These are phyloP conservation scores for Nycticryphes semicollaris DNA, from an alignment of 2,113 vertebrate species.

Conservation along the genomic window DNA sequence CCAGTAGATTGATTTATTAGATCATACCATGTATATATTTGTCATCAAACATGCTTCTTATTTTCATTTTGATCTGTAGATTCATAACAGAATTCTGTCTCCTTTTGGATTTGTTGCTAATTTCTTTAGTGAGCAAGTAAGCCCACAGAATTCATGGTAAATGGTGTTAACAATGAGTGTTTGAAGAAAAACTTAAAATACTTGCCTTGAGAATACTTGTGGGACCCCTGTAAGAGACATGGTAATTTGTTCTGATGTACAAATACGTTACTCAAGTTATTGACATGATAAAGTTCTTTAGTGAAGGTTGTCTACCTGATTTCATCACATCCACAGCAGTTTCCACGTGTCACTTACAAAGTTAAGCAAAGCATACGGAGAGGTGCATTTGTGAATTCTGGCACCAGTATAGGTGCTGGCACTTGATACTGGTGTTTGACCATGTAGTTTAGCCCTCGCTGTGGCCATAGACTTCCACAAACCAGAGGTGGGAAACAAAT, in stretches of 20 bases:
- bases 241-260: not conserved
- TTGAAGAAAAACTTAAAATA: not conserved
- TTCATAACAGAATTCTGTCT: not conserved
- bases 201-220: not conserved
- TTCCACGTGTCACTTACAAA: not conserved
- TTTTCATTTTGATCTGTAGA: not conserved
- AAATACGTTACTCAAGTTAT: not conserved
- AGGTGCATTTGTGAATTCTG: not conserved
- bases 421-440: not conserved
- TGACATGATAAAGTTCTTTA: not conserved
- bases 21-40: not conserved
- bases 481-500: not conserved
- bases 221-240: not conserved
- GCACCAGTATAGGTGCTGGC: not conserved
- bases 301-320: not conserved
- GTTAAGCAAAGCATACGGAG: accelerated
- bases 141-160: not conserved
- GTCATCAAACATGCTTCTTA: not conserved
- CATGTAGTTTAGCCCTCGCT: not conserved
- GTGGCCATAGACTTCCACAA: not conserved
- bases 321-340: not conserved
- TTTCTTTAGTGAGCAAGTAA: not conserved
- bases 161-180: not conserved
- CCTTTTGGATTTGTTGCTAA: not conserved
- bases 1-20: not conserved